phyloP scores from a whole-genome alignment of 2,797 vertebrate genomes.

The Bradypus variegatus region DNA sequence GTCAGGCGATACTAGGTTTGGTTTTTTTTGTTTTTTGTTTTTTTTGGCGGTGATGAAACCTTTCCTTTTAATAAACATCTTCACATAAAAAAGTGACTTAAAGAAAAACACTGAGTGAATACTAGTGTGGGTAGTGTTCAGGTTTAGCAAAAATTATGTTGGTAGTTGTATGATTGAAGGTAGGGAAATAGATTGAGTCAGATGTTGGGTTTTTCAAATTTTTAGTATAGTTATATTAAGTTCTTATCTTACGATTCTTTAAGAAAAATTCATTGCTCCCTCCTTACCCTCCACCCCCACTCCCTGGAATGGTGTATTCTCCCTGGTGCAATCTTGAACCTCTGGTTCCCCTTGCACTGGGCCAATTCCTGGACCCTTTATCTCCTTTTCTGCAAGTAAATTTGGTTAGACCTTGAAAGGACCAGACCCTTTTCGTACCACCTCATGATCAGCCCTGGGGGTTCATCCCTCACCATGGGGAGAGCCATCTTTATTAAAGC shows the following conservation, averaged over 20 bases:
- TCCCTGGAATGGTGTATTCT: background rate
- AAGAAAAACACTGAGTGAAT: background rate
- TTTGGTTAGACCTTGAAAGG: background rate
- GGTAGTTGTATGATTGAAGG: background rate
- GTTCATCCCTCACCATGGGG: background rate
- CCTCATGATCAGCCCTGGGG: background rate
- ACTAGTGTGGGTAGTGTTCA: background rate
- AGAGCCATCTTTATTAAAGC: background rate
- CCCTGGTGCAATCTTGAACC: background rate
- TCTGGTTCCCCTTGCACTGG: background rate
- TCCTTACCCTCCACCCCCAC: background rate
- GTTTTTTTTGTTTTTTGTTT: background rate
- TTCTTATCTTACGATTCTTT: background rate
- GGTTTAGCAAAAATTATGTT: background rate
- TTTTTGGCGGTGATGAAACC: background rate
- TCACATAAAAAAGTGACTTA: background rate
- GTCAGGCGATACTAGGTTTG: background rate
- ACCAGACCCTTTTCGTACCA: background rate
- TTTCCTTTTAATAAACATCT: constrained; percentile 2
- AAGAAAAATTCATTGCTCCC: background rate
- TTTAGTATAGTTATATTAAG: background rate
- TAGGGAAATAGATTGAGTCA: background rate
- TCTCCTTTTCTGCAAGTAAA: background rate
- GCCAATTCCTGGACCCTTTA: background rate
- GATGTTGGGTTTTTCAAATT: background rate